Evolutionary conservation across 2,797 vertebrate species (phyloP), one percentile per base, ranked within the genome.

Genomic region (Anas georgica): DNA sequence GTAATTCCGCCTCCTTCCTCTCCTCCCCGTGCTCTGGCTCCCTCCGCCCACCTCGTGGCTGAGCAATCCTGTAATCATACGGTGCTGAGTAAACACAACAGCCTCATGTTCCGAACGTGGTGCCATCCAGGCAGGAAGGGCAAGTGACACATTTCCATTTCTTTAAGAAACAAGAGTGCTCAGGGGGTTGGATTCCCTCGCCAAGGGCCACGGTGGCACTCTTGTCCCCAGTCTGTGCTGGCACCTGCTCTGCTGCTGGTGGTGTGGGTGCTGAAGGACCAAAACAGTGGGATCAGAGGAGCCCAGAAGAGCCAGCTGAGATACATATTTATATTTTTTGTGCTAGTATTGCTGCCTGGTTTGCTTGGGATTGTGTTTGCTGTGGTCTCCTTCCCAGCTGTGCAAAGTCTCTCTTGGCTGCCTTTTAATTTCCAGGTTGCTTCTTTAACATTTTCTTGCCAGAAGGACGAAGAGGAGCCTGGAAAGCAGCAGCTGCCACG

Each of bases 61-160:
- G 21, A 91, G 62, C 68, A 84, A 86, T 86, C 82, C 35, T 35
- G 59, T 66, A 83, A 93, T 95, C 68, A 18, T 62, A 60, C 74
- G 62, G 50, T 91, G 86, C 80, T 96, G 86, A 82, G 88, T 83
- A 97, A 96, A 95, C 91, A 92, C 73, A 77, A 77, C 2, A 16
- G 79, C 37, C 52, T 84, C 33, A 88, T 72, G 82, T 74, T 96
- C 55, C 43, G 58, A 83, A 77, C 56, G 63, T 66, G 66, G 28
- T 69, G 10, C 64, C 76, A 85, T 79, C 0, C 2, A 89, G 92
- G 54, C 74, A 64, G 56, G 84, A 86, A 88, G 69, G 59, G 70
- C 55, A 96, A 86, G 54, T 63, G 66, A 41, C 70, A 91, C 7
- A 72, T 69, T 81, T 74, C 23, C 60, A 64, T 72, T 92, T 88